Evolutionary conservation across 2,888 invertebrate genomes (phyloP), one percentile per base, ranked within the genome.

Genomic region (Oscheius sp.): DNA sequence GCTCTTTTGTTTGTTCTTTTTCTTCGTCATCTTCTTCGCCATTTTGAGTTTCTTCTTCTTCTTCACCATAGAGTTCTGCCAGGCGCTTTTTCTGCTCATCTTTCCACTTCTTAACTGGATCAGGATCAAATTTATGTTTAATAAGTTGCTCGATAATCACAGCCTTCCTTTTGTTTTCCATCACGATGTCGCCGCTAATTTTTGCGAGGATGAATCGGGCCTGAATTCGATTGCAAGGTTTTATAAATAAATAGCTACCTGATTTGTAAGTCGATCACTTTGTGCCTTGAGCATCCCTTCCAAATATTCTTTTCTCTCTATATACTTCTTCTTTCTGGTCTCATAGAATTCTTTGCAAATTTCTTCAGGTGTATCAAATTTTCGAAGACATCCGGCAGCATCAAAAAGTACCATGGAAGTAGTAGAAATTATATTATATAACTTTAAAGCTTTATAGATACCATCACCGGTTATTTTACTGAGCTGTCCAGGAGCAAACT

Each of bases 81-180:
- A 20, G 33, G 90, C 87, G 85, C 75, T 88, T 87, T 69, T 85
- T 86, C 79, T 87, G 88, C 55, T 84, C 81, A 66, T 89, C 88
- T 73, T 90, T 91, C 92, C 92, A 92, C n/a, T 89, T 89, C 75
- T 90, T 90, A 1, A 92, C 90, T 1, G 92, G 92, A 87, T 91
- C 91, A 0, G 91, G 89, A 67, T 89, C 89, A 87, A 89, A 89
- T 83, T 91, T 67, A 68, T 73, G 66, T 80, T 91, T 91, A 4
- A 93, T 89, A 39, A 96, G 89, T 86, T 94, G 93, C 31, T 93
- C 92, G 33, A 96, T 92, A 91, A 96, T 93, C 0, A 89, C 91
- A 86, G 93, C 93, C 80, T 94, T 91, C 87, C 94, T 94, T 88
- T 95, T 96, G 88, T 98, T 97, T 88, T 98, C 97, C 88, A 87